These are phyloP conservation scores for Belgica antarctica DNA, from an alignment of 2,888 invertebrate species.

Conservation along the genomic window DNA sequence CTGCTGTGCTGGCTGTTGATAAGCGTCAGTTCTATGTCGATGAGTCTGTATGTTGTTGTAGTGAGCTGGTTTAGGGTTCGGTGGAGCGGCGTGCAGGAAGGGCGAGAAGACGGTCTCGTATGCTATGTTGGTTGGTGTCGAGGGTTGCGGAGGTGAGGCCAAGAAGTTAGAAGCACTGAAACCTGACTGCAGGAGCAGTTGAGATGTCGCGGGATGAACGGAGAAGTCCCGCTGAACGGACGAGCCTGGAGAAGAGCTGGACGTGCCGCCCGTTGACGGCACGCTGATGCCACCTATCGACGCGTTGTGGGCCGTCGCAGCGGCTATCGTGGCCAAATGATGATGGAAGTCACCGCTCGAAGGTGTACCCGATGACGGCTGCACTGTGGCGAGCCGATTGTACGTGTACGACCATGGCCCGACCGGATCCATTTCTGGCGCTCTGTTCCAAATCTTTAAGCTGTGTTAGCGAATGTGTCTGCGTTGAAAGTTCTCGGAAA, in stretches of 20 bases:
- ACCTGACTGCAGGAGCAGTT: conserved; percentile 65
- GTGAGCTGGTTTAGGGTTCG: conserved; percentile 69
- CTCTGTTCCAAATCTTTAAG: no score
- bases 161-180: conserved; percentile 58
- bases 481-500: not conserved
- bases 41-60: conserved; percentile 58
- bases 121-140: conserved; percentile 72
- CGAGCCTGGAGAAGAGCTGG: conserved; percentile 53
- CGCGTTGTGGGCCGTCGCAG: conserved; percentile 34
- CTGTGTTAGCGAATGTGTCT: not conserved
- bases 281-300: conserved; percentile 50
- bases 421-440: conserved; percentile 76
- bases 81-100: conserved; percentile 66
- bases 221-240: conserved; percentile 35
- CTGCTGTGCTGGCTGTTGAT: conserved; percentile 49
- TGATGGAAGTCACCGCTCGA: conserved; percentile 63
- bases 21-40: conserved; percentile 45
- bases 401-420: conserved; percentile 85
- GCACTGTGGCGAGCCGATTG: conserved; percentile 74
- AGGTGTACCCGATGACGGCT: conserved; percentile 66
- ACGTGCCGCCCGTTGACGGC: conserved; percentile 36
- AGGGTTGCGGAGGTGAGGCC: conserved; percentile 65
- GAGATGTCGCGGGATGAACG: conserved; percentile 63
- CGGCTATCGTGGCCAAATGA: conserved; percentile 61
- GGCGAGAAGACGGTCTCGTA: conserved; percentile 82